phyloP scores from a whole-genome alignment of 2,888 invertebrate genomes.

The Osmoderma eremita region DNA sequence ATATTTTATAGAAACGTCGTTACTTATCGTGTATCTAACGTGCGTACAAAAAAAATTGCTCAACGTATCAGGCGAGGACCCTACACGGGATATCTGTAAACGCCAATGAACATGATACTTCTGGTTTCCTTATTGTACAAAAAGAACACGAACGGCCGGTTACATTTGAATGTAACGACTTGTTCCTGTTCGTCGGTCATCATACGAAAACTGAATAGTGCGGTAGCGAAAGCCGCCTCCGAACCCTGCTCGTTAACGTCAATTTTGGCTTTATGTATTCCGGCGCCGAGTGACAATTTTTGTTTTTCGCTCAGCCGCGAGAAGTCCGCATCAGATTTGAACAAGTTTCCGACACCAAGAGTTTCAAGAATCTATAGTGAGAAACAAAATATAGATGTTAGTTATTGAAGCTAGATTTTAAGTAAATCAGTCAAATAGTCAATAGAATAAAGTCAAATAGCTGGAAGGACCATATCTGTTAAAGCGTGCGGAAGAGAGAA shows the following conservation, averaged over 20 bases:
- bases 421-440: too few relatives aligned
- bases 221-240: conserved; percentile 87
- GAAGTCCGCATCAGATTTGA: conserved; percentile 67
- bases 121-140: conserved; percentile 76
- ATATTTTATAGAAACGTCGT: too few relatives aligned
- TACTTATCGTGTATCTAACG: conserved; percentile 1
- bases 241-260: conserved; percentile 87
- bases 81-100: conserved; percentile 37
- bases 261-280: conserved; percentile 84
- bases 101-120: conserved; percentile 76
- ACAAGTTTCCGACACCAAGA: conserved; percentile 69
- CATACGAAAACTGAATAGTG: conserved; percentile 84
- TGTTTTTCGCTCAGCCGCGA: conserved; percentile 65
- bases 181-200: conserved; percentile 52
- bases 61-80: conserved; percentile 23
- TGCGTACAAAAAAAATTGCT: background rate
- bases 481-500: conserved; percentile 4
- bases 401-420: conserved; percentile 29
- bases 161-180: conserved; percentile 73
- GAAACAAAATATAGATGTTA: conserved; percentile 25
- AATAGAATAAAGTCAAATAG: background rate
- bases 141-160: conserved; percentile 86
- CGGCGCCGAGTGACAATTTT: conserved; percentile 66
- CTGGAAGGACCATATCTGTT: background rate
- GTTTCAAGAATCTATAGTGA: conserved; percentile 63